Evolutionary conservation across 1,140 invertebrate species (phyloP).

Genomic region (Cylas formicarius): DNA sequence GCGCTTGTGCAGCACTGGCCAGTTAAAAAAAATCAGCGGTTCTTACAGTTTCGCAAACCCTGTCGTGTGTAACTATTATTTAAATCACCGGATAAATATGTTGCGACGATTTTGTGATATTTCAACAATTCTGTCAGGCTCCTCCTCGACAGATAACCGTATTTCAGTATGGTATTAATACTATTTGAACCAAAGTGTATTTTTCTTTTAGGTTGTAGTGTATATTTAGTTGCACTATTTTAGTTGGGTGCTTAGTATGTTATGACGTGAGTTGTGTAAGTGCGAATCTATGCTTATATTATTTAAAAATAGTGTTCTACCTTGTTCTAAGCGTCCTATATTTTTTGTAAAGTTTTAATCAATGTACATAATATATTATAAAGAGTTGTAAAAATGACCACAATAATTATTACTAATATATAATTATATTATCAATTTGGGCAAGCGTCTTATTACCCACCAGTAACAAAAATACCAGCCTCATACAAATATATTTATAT

Average conservation of each 20-base stretch:
- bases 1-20: no score
- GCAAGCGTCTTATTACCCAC: no score
- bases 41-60: no score
- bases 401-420: constrained; percentile 26
- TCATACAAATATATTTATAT: no score
- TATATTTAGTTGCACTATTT: no score
- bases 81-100: no score
- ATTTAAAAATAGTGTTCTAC: constrained; percentile 9
- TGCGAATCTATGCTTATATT: constrained; percentile 3
- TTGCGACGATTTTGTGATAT: constrained; percentile 29
- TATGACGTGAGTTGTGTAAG: no score
- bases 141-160: constrained; percentile 25
- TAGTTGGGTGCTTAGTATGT: no score
- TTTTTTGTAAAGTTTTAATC: constrained; percentile 23
- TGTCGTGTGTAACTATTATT: no score
- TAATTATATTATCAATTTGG: constrained; percentile 15
- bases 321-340: constrained; percentile 10
- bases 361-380: constrained; percentile 24
- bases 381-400: constrained; percentile 23
- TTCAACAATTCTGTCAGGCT: constrained; percentile 21
- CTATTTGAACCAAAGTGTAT: constrained; percentile 37
- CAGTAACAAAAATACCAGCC: no score
- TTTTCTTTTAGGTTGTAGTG: constrained; percentile 26
- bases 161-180: constrained; percentile 37
- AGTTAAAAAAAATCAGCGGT: no score